Evolutionary conservation across 2,113 vertebrate species (phyloP).

Genomic region (Sinocyclocheilus anshuiensis): DNA sequence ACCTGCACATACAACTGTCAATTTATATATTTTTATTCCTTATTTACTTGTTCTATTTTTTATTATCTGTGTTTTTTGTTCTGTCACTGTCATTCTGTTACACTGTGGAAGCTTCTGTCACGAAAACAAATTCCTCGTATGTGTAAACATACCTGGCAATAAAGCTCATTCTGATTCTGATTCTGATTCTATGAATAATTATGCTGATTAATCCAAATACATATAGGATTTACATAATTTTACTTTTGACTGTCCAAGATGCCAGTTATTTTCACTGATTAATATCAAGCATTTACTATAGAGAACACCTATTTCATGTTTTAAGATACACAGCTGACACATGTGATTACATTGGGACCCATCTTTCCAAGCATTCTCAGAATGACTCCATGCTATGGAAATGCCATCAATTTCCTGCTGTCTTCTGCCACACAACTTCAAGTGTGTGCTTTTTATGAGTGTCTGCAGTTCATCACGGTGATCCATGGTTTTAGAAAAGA

Average conservation of each 20-base stretch:
- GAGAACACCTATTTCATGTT: background rate
- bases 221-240: background rate
- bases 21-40: too few relatives aligned
- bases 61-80: too few relatives aligned
- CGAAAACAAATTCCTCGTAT: too few relatives aligned
- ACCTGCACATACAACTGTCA: too few relatives aligned
- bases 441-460: slow-evolving; percentile 1
- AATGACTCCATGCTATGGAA: background rate
- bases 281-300: background rate
- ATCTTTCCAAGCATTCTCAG: background rate
- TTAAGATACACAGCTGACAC: background rate
- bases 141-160: too few relatives aligned
- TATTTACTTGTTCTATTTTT: too few relatives aligned
- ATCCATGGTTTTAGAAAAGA: background rate
- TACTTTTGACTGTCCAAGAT: background rate
- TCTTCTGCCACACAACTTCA: slow-evolving; percentile 27
- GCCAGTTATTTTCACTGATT: background rate
- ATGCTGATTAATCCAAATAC: background rate
- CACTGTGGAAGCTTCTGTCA: too few relatives aligned
- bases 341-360: background rate
- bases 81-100: too few relatives aligned
- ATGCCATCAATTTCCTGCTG: background rate
- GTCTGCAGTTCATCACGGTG: slow-evolving; percentile 5
- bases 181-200: background rate
- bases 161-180: too few relatives aligned